phyloP scores from a whole-genome alignment of 2,113 vertebrate genomes.

The Protobothrops mucrosquamatus region DNA sequence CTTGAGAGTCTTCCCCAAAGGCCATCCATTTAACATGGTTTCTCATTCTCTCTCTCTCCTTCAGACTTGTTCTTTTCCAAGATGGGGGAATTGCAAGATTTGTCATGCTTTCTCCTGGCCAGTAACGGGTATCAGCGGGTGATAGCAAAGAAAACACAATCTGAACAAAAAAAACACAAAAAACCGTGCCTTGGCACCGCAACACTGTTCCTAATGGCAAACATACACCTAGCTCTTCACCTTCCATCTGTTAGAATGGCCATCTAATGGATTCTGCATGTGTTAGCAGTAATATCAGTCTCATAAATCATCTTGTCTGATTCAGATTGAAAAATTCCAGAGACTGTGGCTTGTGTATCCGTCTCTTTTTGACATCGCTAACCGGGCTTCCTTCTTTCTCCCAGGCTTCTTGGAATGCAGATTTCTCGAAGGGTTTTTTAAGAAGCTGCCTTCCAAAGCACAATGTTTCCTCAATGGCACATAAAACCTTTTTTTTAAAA shows the following conservation, averaged over 20 bases:
- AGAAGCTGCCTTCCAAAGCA: background rate
- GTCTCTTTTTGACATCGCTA: background rate
- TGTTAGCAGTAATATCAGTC: slow-evolving; percentile 55
- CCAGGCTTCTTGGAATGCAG: slow-evolving; percentile 45
- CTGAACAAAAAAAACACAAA: background rate
- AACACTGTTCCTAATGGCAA: slow-evolving; percentile 48
- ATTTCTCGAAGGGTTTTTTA: background rate
- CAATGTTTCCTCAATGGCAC: background rate
- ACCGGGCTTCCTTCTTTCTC: slow-evolving; percentile 16
- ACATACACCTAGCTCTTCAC: slow-evolving; percentile 55
- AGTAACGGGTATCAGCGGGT: slow-evolving; percentile 28
- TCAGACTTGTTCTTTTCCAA: slow-evolving; percentile 6
- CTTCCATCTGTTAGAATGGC: slow-evolving; percentile 51
- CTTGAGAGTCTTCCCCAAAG: background rate
- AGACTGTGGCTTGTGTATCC: background rate
- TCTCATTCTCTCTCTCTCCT: background rate
- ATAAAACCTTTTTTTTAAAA: background rate
- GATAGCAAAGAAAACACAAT: slow-evolving; percentile 13
- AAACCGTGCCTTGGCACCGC: slow-evolving; percentile 43
- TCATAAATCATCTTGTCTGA: slow-evolving; percentile 59
- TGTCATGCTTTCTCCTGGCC: slow-evolving; percentile 3
- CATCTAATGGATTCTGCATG: slow-evolving; percentile 56
- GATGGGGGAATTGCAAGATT: background rate
- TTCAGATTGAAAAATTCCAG: slow-evolving; percentile 32
- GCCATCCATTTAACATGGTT: background rate